phyloP scores from a whole-genome alignment of 2,113 vertebrate species.

The Serilophus lunatus region DNA sequence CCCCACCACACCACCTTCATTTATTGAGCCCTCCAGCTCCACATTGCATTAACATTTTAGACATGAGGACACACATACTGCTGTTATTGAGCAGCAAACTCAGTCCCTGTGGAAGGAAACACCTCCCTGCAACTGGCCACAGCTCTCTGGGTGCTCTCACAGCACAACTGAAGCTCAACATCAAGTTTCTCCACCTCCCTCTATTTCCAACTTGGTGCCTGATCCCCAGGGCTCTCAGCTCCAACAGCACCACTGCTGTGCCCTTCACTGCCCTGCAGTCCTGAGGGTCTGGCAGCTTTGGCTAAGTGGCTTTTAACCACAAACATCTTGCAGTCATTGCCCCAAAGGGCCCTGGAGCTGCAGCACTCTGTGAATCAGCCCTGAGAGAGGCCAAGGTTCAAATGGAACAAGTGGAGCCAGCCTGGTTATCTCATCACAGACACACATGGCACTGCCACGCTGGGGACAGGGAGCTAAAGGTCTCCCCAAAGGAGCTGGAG shows the following conservation, averaged over 20 bases:
- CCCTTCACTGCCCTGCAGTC: fast-evolving
- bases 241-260: not conserved
- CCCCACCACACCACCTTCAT: not conserved
- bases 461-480: not conserved
- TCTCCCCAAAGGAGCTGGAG: not conserved
- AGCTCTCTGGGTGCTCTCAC: not conserved
- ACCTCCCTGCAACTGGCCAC: not conserved
- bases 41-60: not conserved
- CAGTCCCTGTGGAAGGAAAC: not conserved
- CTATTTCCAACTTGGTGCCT: not conserved
- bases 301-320: not conserved
- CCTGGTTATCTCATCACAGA: not conserved
- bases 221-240: not conserved
- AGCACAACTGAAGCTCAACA: not conserved
- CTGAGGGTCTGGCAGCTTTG: not conserved
- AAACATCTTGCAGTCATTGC: not conserved
- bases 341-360: not conserved
- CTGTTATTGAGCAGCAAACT: not conserved
- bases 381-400: not conserved
- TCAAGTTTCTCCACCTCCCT: not conserved
- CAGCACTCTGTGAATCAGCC: not conserved
- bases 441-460: fast-evolving
- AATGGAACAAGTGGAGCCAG: not conserved
- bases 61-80: not conserved
- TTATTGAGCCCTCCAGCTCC: not conserved